Base-by-base conservation (phyloP, 2,888 invertebrate genomes). In the Aporophyla lueneburgensis region DNA sequence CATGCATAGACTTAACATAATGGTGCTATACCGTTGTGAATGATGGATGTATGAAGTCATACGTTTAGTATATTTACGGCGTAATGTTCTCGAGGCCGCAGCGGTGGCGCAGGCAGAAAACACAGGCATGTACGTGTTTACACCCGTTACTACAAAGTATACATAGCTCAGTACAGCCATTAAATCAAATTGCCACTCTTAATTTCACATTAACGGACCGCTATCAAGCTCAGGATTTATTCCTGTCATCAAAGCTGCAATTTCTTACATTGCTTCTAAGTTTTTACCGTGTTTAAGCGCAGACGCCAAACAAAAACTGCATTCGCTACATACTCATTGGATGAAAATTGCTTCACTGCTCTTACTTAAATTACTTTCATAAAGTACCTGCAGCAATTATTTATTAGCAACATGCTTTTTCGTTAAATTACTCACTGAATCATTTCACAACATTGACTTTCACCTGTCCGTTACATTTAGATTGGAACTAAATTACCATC, bases 391-490 rank as follows among this genome's bases (percentile, higher is more conserved):
- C 71, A 79, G 83, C 74, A 80, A 84, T 86, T 86, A 86, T 86
- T 84, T 84, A 87, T 85, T 87, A 85, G 85, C 86, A 82, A 81
- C 80, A 81, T 81, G 85, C 83, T 87, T 89, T 86, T 86, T 83
- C 84, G 81, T 83, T 78, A 84, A 86, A 84, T 86, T 86, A 84
- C 88, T 84, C 83, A 88, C 87, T 88, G 89, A 90, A 91, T 92
- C 90, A 90, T 89, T 91, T 92, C 90, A 89, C 89, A 88, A 87
- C 81, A 88, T 83, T 80, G 85, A 92, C 95, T 96, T 96, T 96
- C 95, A 94, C 96, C 93, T 92, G 93, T 91, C 93, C 87, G 92
- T 94, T 94, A 92, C 88, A 89, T 92, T 93, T 89, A 91, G 91
- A 93, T 93, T 92, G 91, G 89, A 91, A 92, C 88, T 91, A 93